Percentiles rank a stretch among this genome's conserved stretches.
phyloP scores from a whole-genome alignment of 2,113 vertebrate genomes.

The Fulica atra region DNA sequence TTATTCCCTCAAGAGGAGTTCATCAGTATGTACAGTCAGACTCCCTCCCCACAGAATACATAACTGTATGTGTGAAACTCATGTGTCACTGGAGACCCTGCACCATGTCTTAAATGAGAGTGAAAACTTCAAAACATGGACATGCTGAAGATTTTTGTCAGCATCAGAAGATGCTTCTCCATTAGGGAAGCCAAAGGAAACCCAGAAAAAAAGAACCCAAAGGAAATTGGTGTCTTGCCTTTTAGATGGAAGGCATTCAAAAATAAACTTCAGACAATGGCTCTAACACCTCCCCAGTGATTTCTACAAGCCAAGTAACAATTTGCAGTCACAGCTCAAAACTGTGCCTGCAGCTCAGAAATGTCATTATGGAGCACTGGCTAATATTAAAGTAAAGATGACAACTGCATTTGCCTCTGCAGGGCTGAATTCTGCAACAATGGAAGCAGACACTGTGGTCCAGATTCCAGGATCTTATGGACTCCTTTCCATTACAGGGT shows the following conservation, averaged over 20 bases:
- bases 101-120: neutral
- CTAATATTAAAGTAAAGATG: conserved; percentile 26
- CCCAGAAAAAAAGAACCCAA: neutral
- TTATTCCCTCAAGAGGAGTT: neutral
- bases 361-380: conserved; percentile 13
- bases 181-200: conserved; percentile 7
- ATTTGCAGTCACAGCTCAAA: conserved; percentile 40
- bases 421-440: conserved; percentile 41
- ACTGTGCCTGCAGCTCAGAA: conserved; percentile 29
- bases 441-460: conserved; percentile 21
- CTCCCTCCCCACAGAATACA: neutral
- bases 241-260: conserved; percentile 19
- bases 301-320: conserved; percentile 46
- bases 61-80: neutral
- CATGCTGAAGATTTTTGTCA: conserved; percentile 7
- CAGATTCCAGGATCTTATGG: conserved; percentile 22
- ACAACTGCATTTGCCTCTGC: conserved; percentile 42
- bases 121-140: neutral
- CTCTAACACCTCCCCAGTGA: conserved; percentile 25
- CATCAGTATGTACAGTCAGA: neutral
- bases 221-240: neutral
- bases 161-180: neutral
- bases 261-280: conserved; percentile 43
- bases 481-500: conserved; percentile 24
- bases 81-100: accelerated